Evolutionary conservation across 2,888 invertebrate genomes (phyloP).

Genomic region (Caenorhabditis plicata): DNA sequence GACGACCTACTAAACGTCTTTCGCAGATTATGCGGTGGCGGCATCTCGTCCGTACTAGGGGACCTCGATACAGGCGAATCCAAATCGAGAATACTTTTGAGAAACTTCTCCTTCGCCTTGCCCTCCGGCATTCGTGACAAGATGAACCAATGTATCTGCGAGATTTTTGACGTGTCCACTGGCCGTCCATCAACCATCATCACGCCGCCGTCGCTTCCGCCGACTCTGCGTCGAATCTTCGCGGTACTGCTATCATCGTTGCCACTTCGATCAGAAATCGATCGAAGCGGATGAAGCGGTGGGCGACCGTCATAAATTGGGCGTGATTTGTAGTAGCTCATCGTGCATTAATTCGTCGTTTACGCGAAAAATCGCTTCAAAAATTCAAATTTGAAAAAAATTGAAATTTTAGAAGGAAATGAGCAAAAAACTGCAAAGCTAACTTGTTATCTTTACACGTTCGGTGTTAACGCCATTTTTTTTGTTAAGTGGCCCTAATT

Average conservation of each 20-base stretch:
- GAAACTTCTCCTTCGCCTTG: constrained; percentile 55
- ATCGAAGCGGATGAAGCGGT: constrained; percentile 18
- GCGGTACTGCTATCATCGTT: constrained; percentile 2
- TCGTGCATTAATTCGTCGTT: neutral
- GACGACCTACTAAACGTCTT: constrained; percentile 30
- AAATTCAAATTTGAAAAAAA: neutral
- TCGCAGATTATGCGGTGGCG: constrained; percentile 10
- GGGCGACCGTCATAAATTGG: constrained; percentile 12
- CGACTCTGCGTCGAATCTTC: neutral
- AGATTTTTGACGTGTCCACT: constrained; percentile 36
- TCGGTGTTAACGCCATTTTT: too few relatives aligned
- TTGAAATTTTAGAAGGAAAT: constrained; percentile 2
- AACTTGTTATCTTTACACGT: constrained; percentile 5
- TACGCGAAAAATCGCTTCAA: neutral
- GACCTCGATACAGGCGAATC: constrained; percentile 38
- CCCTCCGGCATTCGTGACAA: constrained; percentile 55
- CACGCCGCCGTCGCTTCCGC: too few relatives aligned
- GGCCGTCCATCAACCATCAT: too few relatives aligned
- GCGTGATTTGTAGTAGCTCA: constrained; percentile 7
- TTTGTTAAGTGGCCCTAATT: too few relatives aligned
- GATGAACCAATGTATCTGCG: constrained; percentile 59
- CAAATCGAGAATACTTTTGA: constrained; percentile 55
- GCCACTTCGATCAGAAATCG: constrained; percentile 22
- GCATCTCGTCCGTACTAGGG: constrained; percentile 19
- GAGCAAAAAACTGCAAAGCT: constrained; percentile 6